Evolutionary conservation across 1,140 invertebrate species (phyloP).

Genomic region (Drosophila kohkoa): DNA sequence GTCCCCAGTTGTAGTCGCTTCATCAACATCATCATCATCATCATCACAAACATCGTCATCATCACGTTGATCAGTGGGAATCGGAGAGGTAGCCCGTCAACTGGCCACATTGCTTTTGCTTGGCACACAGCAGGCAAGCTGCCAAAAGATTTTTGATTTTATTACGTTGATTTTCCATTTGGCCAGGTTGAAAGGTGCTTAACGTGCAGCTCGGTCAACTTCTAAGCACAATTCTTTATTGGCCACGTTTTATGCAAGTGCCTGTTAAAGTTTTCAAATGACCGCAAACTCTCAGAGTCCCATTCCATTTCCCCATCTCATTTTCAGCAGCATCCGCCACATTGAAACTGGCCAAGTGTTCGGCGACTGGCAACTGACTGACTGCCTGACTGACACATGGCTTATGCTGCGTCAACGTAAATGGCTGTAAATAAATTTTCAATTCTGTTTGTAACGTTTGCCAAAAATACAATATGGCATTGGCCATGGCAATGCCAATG

Average conservation of each 20-base stretch:
- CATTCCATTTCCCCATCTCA: not conserved
- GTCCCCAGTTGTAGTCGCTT: conserved; percentile 18
- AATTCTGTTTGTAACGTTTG: conserved; percentile 77
- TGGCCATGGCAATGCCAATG: conserved; percentile 30
- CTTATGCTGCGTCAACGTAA: conserved; percentile 77
- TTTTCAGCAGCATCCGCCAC: not conserved
- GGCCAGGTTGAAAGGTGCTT: conserved; percentile 77
- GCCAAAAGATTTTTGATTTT: conserved; percentile 70
- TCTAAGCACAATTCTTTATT: conserved; percentile 69
- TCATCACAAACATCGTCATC: not conserved
- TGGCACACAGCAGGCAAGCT: conserved; percentile 65
- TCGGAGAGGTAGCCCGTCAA: conserved; percentile 15
- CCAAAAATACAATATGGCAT: conserved; percentile 57
- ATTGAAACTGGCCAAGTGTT: conserved; percentile 4
- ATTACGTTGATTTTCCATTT: conserved; percentile 71
- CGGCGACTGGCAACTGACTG: conserved; percentile 7
- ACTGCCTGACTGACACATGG: conserved; percentile 75
- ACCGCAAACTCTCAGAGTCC: conserved; percentile 22
- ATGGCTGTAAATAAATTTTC: conserved; percentile 81
- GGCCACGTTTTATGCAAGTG: conserved; percentile 65
- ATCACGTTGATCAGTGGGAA: conserved; percentile 14
- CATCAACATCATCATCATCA: conserved; percentile 25
- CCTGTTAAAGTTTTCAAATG: conserved; percentile 26
- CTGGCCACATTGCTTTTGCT: conserved; percentile 8
- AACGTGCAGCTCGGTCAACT: conserved; percentile 63